Conservation (phyloP, 2,113 vertebrate species). For the Oenanthe melanoleuca region DNA sequence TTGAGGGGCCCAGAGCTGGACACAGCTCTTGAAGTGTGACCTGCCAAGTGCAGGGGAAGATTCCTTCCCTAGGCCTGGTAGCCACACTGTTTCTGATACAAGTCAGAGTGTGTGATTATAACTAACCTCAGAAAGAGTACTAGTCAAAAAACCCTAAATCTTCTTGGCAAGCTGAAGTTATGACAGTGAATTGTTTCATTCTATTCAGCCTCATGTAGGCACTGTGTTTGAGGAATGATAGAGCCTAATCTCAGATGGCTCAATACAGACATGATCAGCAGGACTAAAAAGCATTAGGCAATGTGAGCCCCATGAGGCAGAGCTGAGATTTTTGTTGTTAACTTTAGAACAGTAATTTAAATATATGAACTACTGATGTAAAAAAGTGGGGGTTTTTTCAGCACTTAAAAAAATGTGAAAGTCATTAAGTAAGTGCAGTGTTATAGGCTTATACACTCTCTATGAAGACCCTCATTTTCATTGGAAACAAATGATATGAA, state of each 20-base stretch:
- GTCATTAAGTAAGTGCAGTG: background rate
- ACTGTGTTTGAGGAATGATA: background rate
- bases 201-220: background rate
- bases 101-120: background rate
- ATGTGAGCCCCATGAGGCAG: background rate
- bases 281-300: background rate
- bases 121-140: background rate
- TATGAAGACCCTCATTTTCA: background rate
- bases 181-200: background rate
- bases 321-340: background rate
- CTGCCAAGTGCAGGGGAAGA: rapidly evolving
- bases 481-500: background rate
- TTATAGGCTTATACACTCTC: background rate
- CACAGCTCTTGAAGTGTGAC: too few relatives aligned
- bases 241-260: background rate
- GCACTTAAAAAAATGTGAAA: background rate
- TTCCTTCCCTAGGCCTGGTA: background rate
- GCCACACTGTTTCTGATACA: background rate
- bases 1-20: background rate
- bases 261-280: background rate
- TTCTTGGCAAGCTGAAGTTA: background rate
- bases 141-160: background rate
- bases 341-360: background rate
- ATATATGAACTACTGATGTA: background rate
- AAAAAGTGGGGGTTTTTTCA: rapidly evolving